Conservation (phyloP, 2,797 vertebrate species). For the Hephaestus fuliginosus region DNA sequence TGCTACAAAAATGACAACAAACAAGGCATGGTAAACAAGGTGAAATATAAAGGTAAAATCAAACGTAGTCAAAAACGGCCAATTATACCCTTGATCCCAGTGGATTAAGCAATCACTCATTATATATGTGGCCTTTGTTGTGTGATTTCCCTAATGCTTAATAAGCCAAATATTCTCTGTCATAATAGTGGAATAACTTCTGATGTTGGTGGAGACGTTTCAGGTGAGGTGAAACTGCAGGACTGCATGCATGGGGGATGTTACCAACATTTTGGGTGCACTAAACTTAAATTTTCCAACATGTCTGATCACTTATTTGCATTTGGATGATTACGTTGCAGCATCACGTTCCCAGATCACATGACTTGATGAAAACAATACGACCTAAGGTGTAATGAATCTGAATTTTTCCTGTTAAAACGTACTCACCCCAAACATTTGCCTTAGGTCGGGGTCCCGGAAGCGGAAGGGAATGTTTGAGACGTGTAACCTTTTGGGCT, state of each 20-base stretch:
- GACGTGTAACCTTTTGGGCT: conserved; percentile 97
- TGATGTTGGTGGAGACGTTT: conserved; percentile 19
- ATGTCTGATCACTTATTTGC: not conserved
- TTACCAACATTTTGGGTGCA: not conserved
- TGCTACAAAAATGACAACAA: too few species aligned
- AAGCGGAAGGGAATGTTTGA: conserved; percentile 99
- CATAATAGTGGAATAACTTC: conserved; percentile 34
- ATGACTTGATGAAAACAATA: not conserved
- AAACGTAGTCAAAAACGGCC: too few species aligned
- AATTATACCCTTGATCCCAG: too few species aligned
- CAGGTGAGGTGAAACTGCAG: conserved; percentile 5
- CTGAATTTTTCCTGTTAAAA: not conserved
- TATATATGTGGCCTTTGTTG: conserved; percentile 26
- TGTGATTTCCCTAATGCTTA: conserved; percentile 28
- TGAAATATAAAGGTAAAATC: too few species aligned
- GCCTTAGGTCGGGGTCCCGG: conserved; percentile 97
- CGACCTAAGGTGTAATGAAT: not conserved
- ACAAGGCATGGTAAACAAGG: too few species aligned
- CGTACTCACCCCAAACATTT: conserved; percentile 98
- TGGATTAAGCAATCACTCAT: conserved; percentile 5
- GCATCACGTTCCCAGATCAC: not conserved
- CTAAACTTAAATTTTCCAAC: not conserved
- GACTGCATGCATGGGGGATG: not conserved
- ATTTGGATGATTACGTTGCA: not conserved
- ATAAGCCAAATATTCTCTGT: conserved; percentile 39